phyloP scores from a whole-genome alignment of 2,113 vertebrate species.

The zebrafish (Danio rerio) region DNA sequence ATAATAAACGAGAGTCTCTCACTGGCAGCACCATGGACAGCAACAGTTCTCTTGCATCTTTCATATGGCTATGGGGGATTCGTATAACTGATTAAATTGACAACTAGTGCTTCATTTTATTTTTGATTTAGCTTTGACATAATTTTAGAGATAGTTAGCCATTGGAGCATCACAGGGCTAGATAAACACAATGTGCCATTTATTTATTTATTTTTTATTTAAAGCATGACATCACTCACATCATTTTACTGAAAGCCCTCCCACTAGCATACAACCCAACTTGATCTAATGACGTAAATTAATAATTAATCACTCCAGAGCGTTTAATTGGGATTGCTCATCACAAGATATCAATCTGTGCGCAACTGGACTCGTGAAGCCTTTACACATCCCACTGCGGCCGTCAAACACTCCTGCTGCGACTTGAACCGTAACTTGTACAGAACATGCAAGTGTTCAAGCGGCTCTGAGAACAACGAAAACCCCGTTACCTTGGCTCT shows the following conservation, averaged over 20 bases:
- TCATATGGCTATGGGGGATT: not conserved
- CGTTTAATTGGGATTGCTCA: not conserved
- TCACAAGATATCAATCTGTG: not conserved
- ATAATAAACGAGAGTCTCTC: not conserved
- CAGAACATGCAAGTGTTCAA: not conserved
- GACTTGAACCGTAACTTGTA: not conserved
- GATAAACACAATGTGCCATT: not conserved
- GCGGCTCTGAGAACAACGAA: conserved; percentile 11
- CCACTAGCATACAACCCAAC: not conserved
- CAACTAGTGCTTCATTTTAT: not conserved
- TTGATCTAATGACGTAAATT: not conserved
- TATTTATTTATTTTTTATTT: not conserved
- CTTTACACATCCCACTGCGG: not conserved
- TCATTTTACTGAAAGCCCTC: not conserved
- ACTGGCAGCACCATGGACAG: conserved; percentile 44
- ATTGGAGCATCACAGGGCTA: not conserved
- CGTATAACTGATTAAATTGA: not conserved
- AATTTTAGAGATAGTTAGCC: not conserved
- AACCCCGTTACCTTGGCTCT: conserved; percentile 83
- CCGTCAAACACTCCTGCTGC: not conserved
- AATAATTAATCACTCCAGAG: not conserved
- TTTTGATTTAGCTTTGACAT: not conserved
- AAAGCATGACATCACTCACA: not conserved
- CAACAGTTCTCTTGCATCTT: conserved; percentile 16
- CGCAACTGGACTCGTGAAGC: conserved; percentile 9